Percentiles rank a stretch among this genome's conserved stretches.
phyloP scores from a whole-genome alignment of 2,888 invertebrate genomes.

The Periphyllus acericola region DNA sequence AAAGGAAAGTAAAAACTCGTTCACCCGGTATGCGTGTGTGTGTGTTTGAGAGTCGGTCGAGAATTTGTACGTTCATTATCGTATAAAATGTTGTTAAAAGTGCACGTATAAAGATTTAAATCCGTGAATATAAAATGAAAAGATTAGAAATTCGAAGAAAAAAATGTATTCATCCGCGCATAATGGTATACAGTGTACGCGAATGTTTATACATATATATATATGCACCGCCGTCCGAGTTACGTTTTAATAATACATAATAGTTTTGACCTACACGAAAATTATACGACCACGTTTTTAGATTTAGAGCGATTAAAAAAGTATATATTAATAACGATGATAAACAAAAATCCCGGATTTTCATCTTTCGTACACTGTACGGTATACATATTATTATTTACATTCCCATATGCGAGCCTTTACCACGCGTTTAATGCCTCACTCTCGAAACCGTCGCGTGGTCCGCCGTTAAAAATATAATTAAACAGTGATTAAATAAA shows the following conservation, averaged over 20 bases:
- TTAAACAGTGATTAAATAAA: slow-evolving; percentile 32
- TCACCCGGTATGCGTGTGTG: too few relatives aligned
- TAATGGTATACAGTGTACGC: neutral
- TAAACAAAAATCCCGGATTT: neutral
- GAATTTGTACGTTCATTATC: neutral
- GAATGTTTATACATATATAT: neutral
- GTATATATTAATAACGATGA: slow-evolving; percentile 23
- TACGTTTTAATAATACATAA: slow-evolving; percentile 28
- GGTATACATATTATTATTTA: neutral
- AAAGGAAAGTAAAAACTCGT: neutral
- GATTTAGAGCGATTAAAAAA: slow-evolving; percentile 34
- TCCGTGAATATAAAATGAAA: neutral
- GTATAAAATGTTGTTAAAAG: neutral
- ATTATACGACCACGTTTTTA: slow-evolving; percentile 36
- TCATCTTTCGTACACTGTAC: slow-evolving; percentile 17
- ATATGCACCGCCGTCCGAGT: neutral
- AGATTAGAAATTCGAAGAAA: neutral
- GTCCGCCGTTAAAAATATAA: neutral
- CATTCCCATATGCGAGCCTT: slow-evolving; percentile 30
- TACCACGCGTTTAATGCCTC: neutral
- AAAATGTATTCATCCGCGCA: neutral
- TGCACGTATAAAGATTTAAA: neutral
- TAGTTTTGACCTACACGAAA: slow-evolving; percentile 16
- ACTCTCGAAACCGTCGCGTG: neutral
- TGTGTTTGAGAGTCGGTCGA: neutral